Evolutionary conservation across 2,113 vertebrate genomes (phyloP).

Genomic region (Nycticebus coucang): DNA sequence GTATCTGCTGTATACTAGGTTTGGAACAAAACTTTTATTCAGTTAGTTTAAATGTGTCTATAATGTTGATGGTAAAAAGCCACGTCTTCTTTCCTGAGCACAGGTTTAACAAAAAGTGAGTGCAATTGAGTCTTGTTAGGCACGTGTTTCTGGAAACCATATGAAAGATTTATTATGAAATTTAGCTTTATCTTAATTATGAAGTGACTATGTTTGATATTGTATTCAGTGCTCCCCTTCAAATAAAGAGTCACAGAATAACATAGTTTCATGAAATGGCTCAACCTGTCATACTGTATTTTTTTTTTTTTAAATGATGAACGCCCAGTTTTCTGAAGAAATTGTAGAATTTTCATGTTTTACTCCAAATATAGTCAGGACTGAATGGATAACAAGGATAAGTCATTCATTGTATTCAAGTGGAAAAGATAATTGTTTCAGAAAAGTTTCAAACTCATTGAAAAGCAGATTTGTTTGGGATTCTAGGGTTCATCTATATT

Average conservation of each 20-base stretch:
- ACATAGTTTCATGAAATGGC: conserved; percentile 64
- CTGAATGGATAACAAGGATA: conserved; percentile 45
- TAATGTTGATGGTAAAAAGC: neutral
- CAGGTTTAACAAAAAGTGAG: neutral
- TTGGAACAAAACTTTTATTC: conserved; percentile 23
- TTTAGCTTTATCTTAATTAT: conserved; percentile 41
- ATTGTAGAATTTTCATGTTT: conserved; percentile 65
- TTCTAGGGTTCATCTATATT: neutral
- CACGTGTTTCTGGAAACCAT: neutral
- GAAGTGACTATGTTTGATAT: conserved; percentile 58
- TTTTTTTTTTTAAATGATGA: conserved; percentile 51
- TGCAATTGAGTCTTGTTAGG: neutral
- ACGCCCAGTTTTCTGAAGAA: conserved; percentile 56
- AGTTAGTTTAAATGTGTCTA: conserved; percentile 14
- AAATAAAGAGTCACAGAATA: conserved; percentile 72
- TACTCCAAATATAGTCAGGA: conserved; percentile 59
- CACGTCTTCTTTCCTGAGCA: neutral
- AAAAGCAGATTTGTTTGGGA: conserved; percentile 29
- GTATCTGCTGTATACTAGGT: neutral
- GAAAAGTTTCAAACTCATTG: conserved; percentile 44
- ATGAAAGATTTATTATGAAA: conserved; percentile 40
- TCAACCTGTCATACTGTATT: conserved; percentile 50
- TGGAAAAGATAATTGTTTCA: conserved; percentile 50
- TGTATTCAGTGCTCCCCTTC: conserved; percentile 55
- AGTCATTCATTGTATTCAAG: conserved; percentile 13